Percentiles rank a stretch among this genome's conserved stretches.
These are phyloP conservation scores for Acanthoscelides obtectus DNA, from an alignment of 2,888 invertebrate genomes.

Conservation along the genomic window DNA sequence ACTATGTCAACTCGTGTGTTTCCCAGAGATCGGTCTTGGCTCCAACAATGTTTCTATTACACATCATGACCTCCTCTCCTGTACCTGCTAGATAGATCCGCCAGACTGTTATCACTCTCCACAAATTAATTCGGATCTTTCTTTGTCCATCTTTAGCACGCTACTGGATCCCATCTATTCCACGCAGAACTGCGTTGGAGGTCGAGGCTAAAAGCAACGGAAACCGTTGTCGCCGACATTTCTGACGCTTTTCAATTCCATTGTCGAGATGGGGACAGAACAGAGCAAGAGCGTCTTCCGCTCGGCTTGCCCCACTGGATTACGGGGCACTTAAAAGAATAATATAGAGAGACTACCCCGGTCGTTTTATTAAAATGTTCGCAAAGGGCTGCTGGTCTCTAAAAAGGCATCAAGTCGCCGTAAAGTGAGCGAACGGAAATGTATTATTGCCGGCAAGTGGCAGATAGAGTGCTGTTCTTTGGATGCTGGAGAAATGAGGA, in stretches of 20 bases:
- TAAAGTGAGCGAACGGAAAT: neutral
- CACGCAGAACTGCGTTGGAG: neutral
- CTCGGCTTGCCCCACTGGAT: neutral
- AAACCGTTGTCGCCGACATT: neutral
- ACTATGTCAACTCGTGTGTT: too few species aligned
- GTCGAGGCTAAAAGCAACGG: neutral
- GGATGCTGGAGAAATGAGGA: too few species aligned
- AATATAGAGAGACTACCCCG: neutral
- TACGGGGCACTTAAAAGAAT: neutral
- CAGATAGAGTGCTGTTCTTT: too few species aligned
- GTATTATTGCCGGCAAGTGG: neutral
- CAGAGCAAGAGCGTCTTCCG: neutral
- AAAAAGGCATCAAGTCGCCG: neutral
- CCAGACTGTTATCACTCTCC: too few species aligned
- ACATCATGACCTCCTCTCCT: too few species aligned
- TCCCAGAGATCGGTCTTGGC: too few species aligned
- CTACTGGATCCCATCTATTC: neutral
- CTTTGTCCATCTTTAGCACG: too few species aligned
- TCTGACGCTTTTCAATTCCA: neutral
- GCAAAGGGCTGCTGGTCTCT: neutral
- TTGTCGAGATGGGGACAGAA: neutral
- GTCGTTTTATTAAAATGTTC: neutral
- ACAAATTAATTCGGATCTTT: too few species aligned
- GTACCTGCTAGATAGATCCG: too few species aligned
- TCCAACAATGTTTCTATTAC: too few species aligned